phyloP scores from a whole-genome alignment of 2,888 invertebrate genomes.

The Allacma fusca region DNA sequence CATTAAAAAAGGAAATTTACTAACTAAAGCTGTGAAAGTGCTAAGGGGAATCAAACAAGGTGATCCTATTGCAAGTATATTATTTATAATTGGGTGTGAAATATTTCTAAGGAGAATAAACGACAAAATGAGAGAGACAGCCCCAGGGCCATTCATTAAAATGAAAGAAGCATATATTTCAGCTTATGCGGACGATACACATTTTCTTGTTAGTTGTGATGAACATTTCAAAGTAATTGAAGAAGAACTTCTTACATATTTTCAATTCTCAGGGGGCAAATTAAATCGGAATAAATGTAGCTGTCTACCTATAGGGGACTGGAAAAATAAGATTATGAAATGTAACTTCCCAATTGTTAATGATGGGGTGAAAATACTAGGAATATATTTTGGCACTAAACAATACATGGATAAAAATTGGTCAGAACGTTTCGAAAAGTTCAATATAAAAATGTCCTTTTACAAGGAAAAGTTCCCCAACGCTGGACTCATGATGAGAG shows the following conservation, averaged over 20 bases:
- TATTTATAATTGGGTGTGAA: not conserved
- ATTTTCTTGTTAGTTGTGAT: not conserved
- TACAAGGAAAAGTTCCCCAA: not conserved
- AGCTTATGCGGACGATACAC: constrained; percentile 8
- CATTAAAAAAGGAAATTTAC: not conserved
- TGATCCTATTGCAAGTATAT: constrained; percentile 13
- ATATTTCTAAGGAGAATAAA: not conserved
- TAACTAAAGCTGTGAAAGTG: not conserved
- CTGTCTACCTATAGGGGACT: not conserved
- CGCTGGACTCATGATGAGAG: not conserved
- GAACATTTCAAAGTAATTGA: not conserved
- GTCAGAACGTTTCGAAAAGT: not conserved
- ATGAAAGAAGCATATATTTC: not conserved
- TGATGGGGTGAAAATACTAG: not conserved
- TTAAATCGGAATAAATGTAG: constrained; percentile 1
- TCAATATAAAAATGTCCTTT: not conserved
- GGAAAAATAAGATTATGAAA: not conserved
- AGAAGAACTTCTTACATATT: not conserved
- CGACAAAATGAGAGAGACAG: not conserved
- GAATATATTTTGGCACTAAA: not conserved
- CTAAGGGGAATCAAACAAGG: not conserved
- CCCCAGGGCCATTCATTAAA: not conserved
- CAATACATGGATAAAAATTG: not conserved
- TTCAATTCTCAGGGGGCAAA: not conserved
- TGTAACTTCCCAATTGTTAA: not conserved